These are phyloP conservation scores for Zaprionus lineosus DNA, from an alignment of 2,888 invertebrate species.

Conservation along the genomic window DNA sequence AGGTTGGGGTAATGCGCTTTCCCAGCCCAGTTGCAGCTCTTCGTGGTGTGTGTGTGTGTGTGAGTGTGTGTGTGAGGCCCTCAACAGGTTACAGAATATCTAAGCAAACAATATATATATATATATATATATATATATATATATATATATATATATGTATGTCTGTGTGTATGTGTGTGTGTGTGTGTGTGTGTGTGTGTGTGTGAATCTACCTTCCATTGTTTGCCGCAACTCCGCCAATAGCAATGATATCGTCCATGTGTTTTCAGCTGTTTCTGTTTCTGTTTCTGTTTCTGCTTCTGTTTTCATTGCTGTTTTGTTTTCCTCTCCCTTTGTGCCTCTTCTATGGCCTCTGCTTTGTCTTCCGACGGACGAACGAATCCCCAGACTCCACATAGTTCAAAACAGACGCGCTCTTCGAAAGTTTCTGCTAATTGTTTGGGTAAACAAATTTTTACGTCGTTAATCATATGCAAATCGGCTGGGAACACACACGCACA, in stretches of 20 bases:
- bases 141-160: not conserved
- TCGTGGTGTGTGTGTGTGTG: too few species aligned
- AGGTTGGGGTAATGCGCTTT: too few species aligned
- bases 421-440: conserved; percentile 48
- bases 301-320: not conserved
- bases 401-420: conserved; percentile 14
- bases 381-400: not conserved
- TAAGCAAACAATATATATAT: not conserved
- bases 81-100: too few species aligned
- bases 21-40: too few species aligned
- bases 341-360: not conserved
- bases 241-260: conserved; percentile 1
- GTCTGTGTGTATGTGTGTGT: not conserved
- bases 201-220: too few species aligned
- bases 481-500: not conserved
- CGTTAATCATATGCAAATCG: conserved; percentile 49
- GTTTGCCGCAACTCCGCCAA: conserved; percentile 15
- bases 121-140: not conserved
- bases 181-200: not conserved
- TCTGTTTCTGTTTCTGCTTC: not conserved
- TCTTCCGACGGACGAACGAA: too few species aligned
- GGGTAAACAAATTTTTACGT: conserved; percentile 28
- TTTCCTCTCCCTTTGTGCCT: not conserved
- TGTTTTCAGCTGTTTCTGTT: conserved; percentile 17
- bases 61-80: too few species aligned